Evolutionary conservation across 1,140 invertebrate genomes (phyloP), one percentile per base, ranked within the genome.

Genomic region (Drosophila azteca): DNA sequence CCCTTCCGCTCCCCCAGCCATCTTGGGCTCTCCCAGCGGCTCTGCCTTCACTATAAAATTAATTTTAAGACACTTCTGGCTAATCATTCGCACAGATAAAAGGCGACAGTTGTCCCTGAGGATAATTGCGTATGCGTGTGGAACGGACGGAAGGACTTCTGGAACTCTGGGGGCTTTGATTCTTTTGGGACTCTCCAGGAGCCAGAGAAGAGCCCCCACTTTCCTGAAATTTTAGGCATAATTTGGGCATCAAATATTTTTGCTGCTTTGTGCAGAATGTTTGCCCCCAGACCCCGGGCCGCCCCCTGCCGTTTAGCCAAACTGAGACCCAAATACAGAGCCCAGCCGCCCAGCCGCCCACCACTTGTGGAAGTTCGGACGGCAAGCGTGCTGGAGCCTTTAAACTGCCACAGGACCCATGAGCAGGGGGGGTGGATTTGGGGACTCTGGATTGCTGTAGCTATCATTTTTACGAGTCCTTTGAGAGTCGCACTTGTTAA

Each of bases 401-500:
- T 73, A 58, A 88, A 82, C 75, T 75, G 58, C 50, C 49, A 64
- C 9, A 50, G 54, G 44, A 51, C 46, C 50, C 43, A 35, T 17
- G 58, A 46, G 48, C 44, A 15, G 52, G 67, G 22, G 39, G 11
- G 5, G 49, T 31, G 11, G 5, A 44, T 31, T 53, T 11, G 29
- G 29, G 20, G 52, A 9, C 24, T 52, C 51, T 39, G n/a, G 17
- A 53, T 51, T 51, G 51, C 51, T 35, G 65, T 53, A 46, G 79
- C 79, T 88, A 88, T 88, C 83, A 77, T 65, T 88, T 88, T 83
- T 84, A 88, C 84, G 84, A 88, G 79, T 77, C 84, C 79, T 89
- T 72, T 55, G 83, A 79, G 83, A 74, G 52, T 66, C 68, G 59
- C 67, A 83, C 79, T 88, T 88, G 79, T 83, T 83, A 85, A 85